These are phyloP conservation scores for Cydia splendana DNA, from an alignment of 1,140 invertebrate species.

Conservation along the genomic window DNA sequence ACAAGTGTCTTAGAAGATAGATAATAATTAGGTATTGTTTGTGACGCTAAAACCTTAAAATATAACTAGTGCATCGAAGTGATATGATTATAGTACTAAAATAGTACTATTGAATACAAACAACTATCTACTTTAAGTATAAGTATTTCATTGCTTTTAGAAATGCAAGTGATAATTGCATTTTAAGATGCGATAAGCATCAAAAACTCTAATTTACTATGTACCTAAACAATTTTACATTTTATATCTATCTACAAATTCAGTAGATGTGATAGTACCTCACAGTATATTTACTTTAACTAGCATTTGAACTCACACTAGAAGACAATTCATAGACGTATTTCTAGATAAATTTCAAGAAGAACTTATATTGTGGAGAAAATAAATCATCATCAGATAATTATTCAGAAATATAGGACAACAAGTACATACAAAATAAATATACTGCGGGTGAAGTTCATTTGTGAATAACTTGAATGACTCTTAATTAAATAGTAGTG, in stretches of 20 bases:
- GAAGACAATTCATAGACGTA: not conserved
- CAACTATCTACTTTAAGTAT: slow-evolving; percentile 58
- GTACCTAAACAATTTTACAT: slow-evolving; percentile 28
- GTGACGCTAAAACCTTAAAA: slow-evolving; percentile 59
- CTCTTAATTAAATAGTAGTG: slow-evolving; percentile 20
- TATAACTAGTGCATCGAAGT: slow-evolving; percentile 63
- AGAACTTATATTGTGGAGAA: not conserved
- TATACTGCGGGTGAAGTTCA: not conserved
- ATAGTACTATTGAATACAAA: slow-evolving; percentile 35
- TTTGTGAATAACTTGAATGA: not conserved
- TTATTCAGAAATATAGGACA: not conserved
- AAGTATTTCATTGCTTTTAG: slow-evolving; percentile 54
- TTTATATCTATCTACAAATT: slow-evolving; percentile 16
- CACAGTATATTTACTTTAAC: slow-evolving; percentile 5
- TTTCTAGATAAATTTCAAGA: not conserved
- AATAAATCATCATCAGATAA: not conserved
- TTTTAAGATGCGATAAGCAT: slow-evolving; percentile 17
- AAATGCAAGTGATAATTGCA: slow-evolving; percentile 29
- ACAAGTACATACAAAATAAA: not conserved
- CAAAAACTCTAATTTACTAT: slow-evolving; percentile 23
- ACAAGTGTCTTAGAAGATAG: slow-evolving; percentile 48
- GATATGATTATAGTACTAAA: slow-evolving; percentile 51
- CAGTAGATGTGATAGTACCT: slow-evolving; percentile 11
- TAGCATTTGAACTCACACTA: not conserved
- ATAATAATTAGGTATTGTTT: slow-evolving; percentile 55